Conservation (phyloP, 2,888 invertebrate species). For the Catonia carolina region DNA sequence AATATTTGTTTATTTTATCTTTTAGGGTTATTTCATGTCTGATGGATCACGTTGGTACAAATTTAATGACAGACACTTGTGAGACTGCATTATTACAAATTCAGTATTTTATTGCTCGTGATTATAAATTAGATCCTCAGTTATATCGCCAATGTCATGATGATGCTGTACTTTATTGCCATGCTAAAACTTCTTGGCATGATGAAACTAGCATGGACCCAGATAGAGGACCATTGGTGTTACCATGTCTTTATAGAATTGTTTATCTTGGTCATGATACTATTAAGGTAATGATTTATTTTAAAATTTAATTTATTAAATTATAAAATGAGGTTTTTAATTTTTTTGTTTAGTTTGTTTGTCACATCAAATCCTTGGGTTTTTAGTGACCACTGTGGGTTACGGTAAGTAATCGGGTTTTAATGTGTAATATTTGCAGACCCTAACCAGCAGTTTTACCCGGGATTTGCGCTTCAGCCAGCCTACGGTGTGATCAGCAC, state of each 20-base stretch:
- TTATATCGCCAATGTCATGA: constrained; percentile 81
- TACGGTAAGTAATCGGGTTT: too few species aligned
- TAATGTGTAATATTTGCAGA: too few species aligned
- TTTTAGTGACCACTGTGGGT: too few species aligned
- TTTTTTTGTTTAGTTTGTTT: too few species aligned
- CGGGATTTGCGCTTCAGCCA: too few species aligned
- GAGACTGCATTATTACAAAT: constrained; percentile 89
- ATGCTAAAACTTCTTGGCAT: constrained; percentile 70
- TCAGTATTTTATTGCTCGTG: constrained; percentile 93
- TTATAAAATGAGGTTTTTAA: too few species aligned
- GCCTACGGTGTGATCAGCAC: too few species aligned
- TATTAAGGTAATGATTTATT: not conserved
- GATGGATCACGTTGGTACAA: constrained; percentile 83
- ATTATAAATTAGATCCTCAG: constrained; percentile 86
- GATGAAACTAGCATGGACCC: constrained; percentile 59
- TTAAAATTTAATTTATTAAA: too few species aligned
- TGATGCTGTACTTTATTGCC: constrained; percentile 78
- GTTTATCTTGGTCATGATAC: constrained; percentile 32
- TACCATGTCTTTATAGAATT: constrained; percentile 82
- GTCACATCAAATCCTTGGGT: too few species aligned
- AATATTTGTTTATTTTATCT: too few species aligned
- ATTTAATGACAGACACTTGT: constrained; percentile 80
- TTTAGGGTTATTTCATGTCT: constrained; percentile 80
- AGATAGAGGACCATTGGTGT: constrained; percentile 71
- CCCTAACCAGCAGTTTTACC: too few species aligned